Conservation (phyloP, 1,140 invertebrate genomes). For the Bombyx mandarina region DNA sequence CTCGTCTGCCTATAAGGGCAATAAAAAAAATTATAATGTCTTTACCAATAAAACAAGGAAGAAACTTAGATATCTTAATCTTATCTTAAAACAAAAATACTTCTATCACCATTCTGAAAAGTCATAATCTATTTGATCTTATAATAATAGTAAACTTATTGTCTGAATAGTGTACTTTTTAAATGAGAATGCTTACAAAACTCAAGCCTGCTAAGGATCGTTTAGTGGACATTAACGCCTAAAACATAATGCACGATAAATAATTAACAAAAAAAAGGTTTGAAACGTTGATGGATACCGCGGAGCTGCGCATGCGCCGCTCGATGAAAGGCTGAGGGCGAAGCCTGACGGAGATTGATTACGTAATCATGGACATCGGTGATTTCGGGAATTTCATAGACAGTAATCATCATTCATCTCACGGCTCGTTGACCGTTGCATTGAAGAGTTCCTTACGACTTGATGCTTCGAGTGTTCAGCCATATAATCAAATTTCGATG, state of each 20-base stretch:
- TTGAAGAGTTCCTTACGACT: conserved; percentile 26
- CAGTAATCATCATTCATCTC: conserved; percentile 55
- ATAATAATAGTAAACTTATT: too few species aligned
- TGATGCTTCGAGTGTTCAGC: conserved; percentile 19
- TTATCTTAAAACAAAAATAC: too few species aligned
- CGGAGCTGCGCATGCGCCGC: conserved; percentile 33
- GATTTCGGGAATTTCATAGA: conserved; percentile 55
- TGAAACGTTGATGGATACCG: conserved; percentile 44
- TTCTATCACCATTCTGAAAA: too few species aligned
- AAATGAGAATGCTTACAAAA: too few species aligned
- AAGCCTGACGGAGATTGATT: conserved; percentile 56
- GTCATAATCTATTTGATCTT: too few species aligned
- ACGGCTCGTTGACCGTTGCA: conserved; percentile 49
- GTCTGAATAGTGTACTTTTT: too few species aligned
- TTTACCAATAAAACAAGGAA: too few species aligned
- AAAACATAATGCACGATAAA: conserved; percentile 46
- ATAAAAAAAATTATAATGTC: too few species aligned
- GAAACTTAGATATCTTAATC: too few species aligned
- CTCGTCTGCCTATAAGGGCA: too few species aligned
- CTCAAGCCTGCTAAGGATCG: conserved; percentile 10
- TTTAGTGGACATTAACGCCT: conserved; percentile 46
- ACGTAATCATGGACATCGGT: conserved; percentile 55
- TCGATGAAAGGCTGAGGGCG: conserved; percentile 49
- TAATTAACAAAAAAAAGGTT: conserved; percentile 53
- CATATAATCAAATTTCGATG: conserved; percentile 35